Base-by-base conservation (phyloP, 1,140 invertebrate species). In the Cydia strobilella region DNA sequence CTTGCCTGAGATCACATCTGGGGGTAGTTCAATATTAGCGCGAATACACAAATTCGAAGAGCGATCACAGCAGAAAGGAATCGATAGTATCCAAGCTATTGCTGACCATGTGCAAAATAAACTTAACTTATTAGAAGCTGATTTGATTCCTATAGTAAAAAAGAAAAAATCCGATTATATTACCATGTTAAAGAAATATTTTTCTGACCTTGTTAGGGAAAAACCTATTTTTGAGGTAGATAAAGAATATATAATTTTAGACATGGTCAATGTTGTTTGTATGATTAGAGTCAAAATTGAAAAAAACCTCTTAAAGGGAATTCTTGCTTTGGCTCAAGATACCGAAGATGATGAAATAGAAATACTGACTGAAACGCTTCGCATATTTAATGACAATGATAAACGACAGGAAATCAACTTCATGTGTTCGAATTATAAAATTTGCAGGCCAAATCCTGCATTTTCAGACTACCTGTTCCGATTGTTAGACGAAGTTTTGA, bases 381-480 rank as follows among this genome's bases (percentile, higher is more conserved):
- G 27, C n/a, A 51, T 35, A 15, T 18, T 48, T 42, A 25, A n/a
- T 54, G 18, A 63, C 3, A 51, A 51, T 15, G 42, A 77, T 25
- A 74, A 63, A 65, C 72, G 59, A 27, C 48, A 72, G 12, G 73
- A 35, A 48, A 45, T 74, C n/a, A 54, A 71, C 20, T 74, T 71
- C 20, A 51, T 76, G 23, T 81, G 80, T 51, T 25, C 73, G 0
- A 23, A 20, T 39, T 72, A 72, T 2, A 12, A 72, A 7, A 20
- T 77, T 27, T 81, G 80, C 45, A 77, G 72, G 73, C 3, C 51
- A 12, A 79, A 72, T 75, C 76, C 80, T 15, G 35, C 63, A 20
- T 73, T 81, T 31, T 71, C 69, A 12, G 77, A 81, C 74, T 72
- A 75, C 39, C 10, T 71, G 18, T 10, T 71, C 20, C 54, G 54